A percentile compares a stretch with the other conserved stretches of the same genome.
These are phyloP conservation scores for Phalacrocorax brasilianus DNA, from an alignment of 2,113 vertebrate genomes.

Conservation along the genomic window DNA sequence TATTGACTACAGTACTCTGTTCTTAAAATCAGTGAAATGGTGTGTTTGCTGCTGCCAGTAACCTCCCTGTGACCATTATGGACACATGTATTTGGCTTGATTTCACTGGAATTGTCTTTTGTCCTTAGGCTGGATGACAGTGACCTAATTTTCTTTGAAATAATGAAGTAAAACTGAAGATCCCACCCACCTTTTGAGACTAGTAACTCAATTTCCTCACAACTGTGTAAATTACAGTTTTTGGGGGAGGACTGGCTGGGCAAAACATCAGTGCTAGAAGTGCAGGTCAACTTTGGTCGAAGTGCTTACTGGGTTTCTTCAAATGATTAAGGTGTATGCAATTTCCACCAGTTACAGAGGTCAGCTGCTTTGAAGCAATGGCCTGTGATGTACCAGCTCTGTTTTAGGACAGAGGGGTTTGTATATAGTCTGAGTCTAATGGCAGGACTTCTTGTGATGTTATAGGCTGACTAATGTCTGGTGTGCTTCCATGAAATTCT, in stretches of 20 bases:
- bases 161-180: neutral
- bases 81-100: neutral
- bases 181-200: neutral
- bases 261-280: neutral
- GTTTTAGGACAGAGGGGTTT: neutral
- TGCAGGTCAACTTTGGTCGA: neutral
- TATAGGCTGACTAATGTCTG: neutral
- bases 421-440: neutral
- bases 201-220: neutral
- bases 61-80: neutral
- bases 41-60: neutral
- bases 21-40: neutral
- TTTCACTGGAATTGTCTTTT: neutral
- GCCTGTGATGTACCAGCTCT: neutral
- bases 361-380: slow-evolving; percentile 31
- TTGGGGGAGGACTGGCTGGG: neutral
- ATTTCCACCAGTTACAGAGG: neutral
- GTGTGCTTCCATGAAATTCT: neutral
- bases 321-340: neutral
- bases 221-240: neutral
- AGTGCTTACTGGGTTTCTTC: neutral
- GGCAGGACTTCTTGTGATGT: neutral
- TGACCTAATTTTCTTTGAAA: neutral
- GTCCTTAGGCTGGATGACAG: neutral
- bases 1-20: too few species aligned